Conservation (phyloP, 2,888 invertebrate species). For the Serripes groenlandicus region DNA sequence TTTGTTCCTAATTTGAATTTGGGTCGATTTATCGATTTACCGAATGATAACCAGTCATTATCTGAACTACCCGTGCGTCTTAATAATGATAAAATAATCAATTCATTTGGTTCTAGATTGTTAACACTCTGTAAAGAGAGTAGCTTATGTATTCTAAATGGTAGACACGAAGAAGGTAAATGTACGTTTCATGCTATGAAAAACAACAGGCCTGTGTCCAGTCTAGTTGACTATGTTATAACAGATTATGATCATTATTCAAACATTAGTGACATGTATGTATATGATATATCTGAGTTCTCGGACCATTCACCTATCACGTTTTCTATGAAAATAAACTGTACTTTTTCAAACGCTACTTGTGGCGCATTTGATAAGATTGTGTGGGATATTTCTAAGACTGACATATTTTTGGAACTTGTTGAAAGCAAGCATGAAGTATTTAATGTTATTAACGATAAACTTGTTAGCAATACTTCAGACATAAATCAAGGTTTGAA, state of each 20-base stretch:
- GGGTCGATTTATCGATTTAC: constrained; percentile 25
- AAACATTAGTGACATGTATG: neutral
- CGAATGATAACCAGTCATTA: constrained; percentile 12
- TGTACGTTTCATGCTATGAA: no score
- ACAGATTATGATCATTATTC: neutral
- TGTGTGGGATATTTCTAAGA: no score
- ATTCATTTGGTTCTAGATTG: constrained; percentile 17
- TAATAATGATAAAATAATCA: constrained; percentile 8
- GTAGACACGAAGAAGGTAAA: constrained; percentile 21
- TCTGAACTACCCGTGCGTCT: neutral
- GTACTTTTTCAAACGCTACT: neutral
- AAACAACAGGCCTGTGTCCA: constrained; percentile 20
- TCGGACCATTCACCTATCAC: constrained; percentile 22
- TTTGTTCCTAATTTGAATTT: constrained; percentile 23
- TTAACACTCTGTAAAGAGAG: constrained; percentile 31
- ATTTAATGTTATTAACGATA: no score
- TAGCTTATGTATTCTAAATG: constrained; percentile 13
- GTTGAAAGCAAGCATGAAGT: no score
- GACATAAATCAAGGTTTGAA: no score
- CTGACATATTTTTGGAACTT: no score
- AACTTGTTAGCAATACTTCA: no score
- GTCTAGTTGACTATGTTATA: constrained; percentile 32
- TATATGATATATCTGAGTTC: constrained; percentile 13
- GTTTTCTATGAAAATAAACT: neutral
- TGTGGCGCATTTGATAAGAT: no score